These are phyloP conservation scores for Phenganax marumi DNA, from an alignment of 92 coral and sea anemone species.

Conservation along the genomic window DNA sequence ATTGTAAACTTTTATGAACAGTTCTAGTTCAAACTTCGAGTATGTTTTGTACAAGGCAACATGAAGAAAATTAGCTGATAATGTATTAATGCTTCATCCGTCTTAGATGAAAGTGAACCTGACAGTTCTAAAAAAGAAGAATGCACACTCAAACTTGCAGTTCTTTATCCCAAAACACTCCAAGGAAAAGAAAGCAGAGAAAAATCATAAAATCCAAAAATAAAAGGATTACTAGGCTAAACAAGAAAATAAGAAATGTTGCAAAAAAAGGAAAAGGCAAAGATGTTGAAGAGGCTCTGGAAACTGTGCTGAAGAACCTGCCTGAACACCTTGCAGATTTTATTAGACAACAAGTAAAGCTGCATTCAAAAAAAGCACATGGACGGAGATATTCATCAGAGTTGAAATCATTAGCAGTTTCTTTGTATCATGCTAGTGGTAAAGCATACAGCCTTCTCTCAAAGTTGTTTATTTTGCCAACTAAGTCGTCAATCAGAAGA, in stretches of 20 bases:
- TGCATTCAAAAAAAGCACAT: slow-evolving; percentile 1
- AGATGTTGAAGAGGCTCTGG: neutral
- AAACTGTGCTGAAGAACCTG: neutral
- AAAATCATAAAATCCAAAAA: neutral
- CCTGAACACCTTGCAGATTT: slow-evolving; percentile 17
- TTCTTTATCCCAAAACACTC: neutral
- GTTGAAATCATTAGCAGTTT: slow-evolving; percentile 20
- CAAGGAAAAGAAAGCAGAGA: neutral
- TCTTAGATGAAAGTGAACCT: neutral
- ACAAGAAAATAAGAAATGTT: neutral
- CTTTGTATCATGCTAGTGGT: slow-evolving; percentile 23
- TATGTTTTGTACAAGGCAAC: no score
- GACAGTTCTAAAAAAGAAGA: neutral
- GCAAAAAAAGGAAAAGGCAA: neutral
- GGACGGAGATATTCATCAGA: slow-evolving; percentile 21
- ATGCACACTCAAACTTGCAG: neutral
- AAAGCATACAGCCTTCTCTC: slow-evolving; percentile 16
- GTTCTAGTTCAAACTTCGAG: no score
- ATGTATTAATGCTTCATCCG: neutral
- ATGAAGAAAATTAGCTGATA: neutral
- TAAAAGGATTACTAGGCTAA: neutral
- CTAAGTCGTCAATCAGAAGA: slow-evolving; percentile 1
- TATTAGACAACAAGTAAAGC: slow-evolving; percentile 11
- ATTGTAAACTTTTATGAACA: no score
- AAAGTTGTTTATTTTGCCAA: slow-evolving; percentile 32